phyloP scores from a whole-genome alignment of 2,888 invertebrate genomes.

The Drosophila pseudotalamancana region DNA sequence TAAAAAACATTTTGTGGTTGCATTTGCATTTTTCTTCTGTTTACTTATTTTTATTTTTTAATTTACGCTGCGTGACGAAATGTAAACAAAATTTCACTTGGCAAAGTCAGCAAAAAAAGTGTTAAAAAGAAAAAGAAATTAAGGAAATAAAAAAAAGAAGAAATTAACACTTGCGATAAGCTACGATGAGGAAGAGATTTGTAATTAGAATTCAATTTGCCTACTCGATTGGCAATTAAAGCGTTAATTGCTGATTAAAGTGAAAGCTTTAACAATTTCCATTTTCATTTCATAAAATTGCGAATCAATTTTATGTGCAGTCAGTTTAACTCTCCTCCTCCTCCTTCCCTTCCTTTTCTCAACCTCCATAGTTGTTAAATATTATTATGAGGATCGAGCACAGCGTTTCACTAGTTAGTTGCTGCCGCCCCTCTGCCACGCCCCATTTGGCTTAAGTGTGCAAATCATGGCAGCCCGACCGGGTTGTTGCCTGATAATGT shows the following conservation, averaged over 20 bases:
- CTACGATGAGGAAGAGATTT: constrained; percentile 5
- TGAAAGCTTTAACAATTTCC: constrained; percentile 42
- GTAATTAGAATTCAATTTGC: constrained; percentile 38
- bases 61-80: constrained; percentile 42
- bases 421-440: not conserved
- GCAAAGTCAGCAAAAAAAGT: constrained; percentile 7
- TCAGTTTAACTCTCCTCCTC: constrained; percentile 33
- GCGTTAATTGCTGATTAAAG: constrained; percentile 56
- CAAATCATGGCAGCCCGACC: constrained; percentile 15
- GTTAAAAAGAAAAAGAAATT: not conserved
- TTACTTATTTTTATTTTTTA: constrained; percentile 1
- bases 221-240: constrained; percentile 24
- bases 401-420: constrained; percentile 19
- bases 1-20: constrained; percentile 5
- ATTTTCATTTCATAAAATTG: constrained; percentile 37
- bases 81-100: constrained; percentile 39
- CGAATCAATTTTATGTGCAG: constrained; percentile 61
- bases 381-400: constrained; percentile 9
- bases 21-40: constrained; percentile 39
- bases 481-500: constrained; percentile 40
- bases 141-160: not conserved
- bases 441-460: constrained; percentile 20
- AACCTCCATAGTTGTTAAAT: too few species aligned
- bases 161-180: constrained; percentile 1
- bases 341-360: too few species aligned